Conservation (phyloP, 2,797 vertebrate genomes). For the Pseudomugil gertrudae region DNA sequence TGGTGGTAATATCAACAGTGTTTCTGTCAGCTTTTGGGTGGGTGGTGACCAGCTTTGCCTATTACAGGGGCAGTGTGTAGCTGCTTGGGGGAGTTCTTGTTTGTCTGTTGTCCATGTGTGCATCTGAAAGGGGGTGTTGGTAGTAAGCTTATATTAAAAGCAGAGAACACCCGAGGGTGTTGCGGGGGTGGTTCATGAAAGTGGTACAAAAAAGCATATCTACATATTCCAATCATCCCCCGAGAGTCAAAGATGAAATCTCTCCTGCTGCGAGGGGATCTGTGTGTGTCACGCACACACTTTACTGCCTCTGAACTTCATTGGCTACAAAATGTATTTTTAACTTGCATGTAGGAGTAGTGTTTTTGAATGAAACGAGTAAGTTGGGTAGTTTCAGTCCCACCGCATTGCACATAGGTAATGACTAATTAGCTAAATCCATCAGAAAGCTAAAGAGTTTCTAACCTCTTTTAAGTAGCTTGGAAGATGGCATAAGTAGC, state of each 20-base stretch:
- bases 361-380: slow-evolving; percentile 79
- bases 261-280: slow-evolving; percentile 61
- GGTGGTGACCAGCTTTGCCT: slow-evolving; percentile 76
- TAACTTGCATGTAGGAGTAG: slow-evolving; percentile 76
- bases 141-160: slow-evolving; percentile 71
- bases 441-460: slow-evolving; percentile 43
- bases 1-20: slow-evolving; percentile 74
- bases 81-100: slow-evolving; percentile 65
- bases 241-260: slow-evolving; percentile 76
- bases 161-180: slow-evolving; percentile 69
- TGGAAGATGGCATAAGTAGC: slow-evolving; percentile 8
- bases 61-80: slow-evolving; percentile 75
- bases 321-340: slow-evolving; percentile 73
- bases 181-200: slow-evolving; percentile 73
- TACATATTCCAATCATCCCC: slow-evolving; percentile 77
- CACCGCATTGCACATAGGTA: slow-evolving; percentile 56
- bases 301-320: slow-evolving; percentile 69
- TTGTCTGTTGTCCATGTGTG: slow-evolving; percentile 58
- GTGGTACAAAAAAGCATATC: slow-evolving; percentile 71
- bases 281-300: slow-evolving; percentile 39
- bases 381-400: slow-evolving; percentile 71
- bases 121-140: slow-evolving; percentile 50
- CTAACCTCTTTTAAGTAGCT: slow-evolving; percentile 47
- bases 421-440: slow-evolving; percentile 70
- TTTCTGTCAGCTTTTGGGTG: slow-evolving; percentile 72